Evolutionary conservation across 2,888 invertebrate genomes (phyloP).

Genomic region (Acanthacorydalis orientalis): DNA sequence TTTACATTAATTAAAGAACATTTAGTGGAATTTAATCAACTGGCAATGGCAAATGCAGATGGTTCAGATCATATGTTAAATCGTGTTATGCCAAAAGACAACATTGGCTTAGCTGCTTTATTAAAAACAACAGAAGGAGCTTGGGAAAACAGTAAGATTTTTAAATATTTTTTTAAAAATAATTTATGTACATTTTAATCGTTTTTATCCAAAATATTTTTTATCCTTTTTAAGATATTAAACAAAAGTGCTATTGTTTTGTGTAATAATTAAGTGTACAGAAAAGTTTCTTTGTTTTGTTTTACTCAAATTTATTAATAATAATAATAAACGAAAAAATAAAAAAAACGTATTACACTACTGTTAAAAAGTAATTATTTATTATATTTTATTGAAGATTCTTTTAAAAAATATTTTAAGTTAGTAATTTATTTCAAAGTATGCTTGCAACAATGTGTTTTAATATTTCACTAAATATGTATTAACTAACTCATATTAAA

Average conservation of each 20-base stretch:
- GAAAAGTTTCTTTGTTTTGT: not conserved
- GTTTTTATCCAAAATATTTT: not conserved
- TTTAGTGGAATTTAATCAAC: conserved; percentile 93
- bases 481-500: too few relatives aligned
- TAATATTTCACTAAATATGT: too few relatives aligned
- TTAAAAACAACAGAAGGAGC: conserved; percentile 89
- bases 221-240: too few relatives aligned
- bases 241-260: too few relatives aligned
- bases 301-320: not conserved
- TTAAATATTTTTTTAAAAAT: not conserved
- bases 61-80: conserved; percentile 97
- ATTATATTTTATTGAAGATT: too few relatives aligned
- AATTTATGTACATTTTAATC: not conserved
- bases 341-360: too few relatives aligned
- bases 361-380: too few relatives aligned
- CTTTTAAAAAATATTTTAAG: too few relatives aligned
- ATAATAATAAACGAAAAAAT: too few relatives aligned
- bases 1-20: conserved; percentile 91
- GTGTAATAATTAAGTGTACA: too few relatives aligned
- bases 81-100: conserved; percentile 98
- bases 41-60: conserved; percentile 97
- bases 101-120: conserved; percentile 91
- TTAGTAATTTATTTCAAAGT: not conserved
- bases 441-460: too few relatives aligned
- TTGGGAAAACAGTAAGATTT: conserved; percentile 65